Conservation (phyloP, 1,140 invertebrate genomes). For the Oncopodura yosiiana region DNA sequence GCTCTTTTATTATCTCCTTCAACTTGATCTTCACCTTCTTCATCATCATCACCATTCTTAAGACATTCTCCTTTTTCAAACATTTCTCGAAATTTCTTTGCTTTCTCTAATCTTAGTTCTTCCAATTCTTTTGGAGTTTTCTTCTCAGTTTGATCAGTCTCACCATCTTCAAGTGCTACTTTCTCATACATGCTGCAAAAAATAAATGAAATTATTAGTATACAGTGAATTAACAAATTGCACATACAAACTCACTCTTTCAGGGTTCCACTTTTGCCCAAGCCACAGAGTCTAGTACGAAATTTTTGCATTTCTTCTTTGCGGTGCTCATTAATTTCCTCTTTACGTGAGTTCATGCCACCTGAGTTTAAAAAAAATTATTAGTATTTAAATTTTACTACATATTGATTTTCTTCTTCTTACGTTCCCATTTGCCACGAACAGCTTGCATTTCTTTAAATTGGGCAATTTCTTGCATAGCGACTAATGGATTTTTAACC, state of each 20-base stretch:
- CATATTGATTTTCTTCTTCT: too few species aligned
- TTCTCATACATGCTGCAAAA: conserved; percentile 41
- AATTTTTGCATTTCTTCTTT: conserved; percentile 80
- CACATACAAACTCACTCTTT: conserved; percentile 86
- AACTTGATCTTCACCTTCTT: conserved; percentile 47
- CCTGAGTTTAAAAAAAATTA: too few species aligned
- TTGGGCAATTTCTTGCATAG: conserved; percentile 4
- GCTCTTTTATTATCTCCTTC: conserved; percentile 41
- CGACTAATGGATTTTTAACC: conserved; percentile 18
- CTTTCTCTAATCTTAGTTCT: background rate
- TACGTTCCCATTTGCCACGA: conserved; percentile 59
- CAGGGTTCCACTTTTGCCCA: conserved; percentile 70
- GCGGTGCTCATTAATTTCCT: conserved; percentile 64
- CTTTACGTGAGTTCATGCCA: conserved; percentile 48
- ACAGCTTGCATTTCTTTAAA: conserved; percentile 17
- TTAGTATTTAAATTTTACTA: too few species aligned
- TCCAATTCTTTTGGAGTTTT: too few species aligned
- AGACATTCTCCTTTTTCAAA: conserved; percentile 69
- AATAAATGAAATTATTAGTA: too few species aligned
- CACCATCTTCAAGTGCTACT: conserved; percentile 51
- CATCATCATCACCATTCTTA: conserved; percentile 39
- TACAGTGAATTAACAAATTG: conserved; percentile 64
- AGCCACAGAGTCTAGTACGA: conserved; percentile 66
- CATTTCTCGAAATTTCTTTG: conserved; percentile 47
- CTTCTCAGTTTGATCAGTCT: too few species aligned